A percentile compares a stretch with the other conserved stretches of the same genome.
These are phyloP conservation scores for Astropecten irregularis DNA, from an alignment of 53 echinoderm and acorn worm species.

Conservation along the genomic window DNA sequence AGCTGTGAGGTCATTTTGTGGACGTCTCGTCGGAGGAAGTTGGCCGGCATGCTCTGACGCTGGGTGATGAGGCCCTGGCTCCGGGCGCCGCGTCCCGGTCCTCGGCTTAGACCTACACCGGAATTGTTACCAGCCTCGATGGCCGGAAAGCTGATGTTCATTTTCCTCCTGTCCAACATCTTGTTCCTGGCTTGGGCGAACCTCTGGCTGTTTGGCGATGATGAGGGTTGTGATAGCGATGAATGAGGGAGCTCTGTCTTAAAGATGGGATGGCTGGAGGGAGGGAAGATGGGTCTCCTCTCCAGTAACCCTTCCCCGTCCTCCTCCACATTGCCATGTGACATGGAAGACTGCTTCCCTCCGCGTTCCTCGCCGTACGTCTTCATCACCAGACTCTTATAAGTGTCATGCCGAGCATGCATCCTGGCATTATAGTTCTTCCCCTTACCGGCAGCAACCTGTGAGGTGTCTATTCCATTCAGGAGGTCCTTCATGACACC, in stretches of 20 bases:
- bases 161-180: conserved; percentile 32
- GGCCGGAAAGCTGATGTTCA: conserved; percentile 26
- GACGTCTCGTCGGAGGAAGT: conserved; percentile 41
- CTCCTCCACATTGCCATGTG: neutral
- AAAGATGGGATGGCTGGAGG: conserved; percentile 60
- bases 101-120: neutral
- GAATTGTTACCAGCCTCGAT: neutral
- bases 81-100: neutral
- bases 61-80: conserved; percentile 29
- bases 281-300: conserved; percentile 78
- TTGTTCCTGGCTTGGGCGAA: conserved; percentile 6
- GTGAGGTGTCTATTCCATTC: conserved; percentile 62
- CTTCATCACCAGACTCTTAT: conserved; percentile 63
- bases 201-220: conserved; percentile 19
- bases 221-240: neutral
- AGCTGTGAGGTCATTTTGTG: conserved; percentile 10
- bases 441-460: conserved; percentile 39
- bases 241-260: conserved; percentile 74
- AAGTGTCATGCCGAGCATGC: conserved; percentile 60
- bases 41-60: conserved; percentile 63
- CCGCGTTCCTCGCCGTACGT: conserved; percentile 67
- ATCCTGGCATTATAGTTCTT: conserved; percentile 61
- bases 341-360: neutral
- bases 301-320: conserved; percentile 60
- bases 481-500: conserved; percentile 92